These are phyloP conservation scores for Sylvia atricapilla DNA, from an alignment of 2,113 vertebrate genomes.

Conservation along the genomic window DNA sequence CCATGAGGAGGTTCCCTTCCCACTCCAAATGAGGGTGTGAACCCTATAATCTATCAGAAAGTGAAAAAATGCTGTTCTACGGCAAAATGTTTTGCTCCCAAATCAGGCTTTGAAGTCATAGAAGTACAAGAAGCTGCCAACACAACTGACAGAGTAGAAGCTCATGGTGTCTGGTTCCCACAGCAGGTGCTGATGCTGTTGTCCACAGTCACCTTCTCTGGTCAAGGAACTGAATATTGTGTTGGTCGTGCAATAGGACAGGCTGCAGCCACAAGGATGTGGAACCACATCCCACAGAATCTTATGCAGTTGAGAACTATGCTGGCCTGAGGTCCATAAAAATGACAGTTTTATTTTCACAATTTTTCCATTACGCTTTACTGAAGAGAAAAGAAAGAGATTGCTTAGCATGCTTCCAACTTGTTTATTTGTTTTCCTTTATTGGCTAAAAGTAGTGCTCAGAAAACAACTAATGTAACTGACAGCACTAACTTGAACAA, in stretches of 20 bases:
- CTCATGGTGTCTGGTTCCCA: rapidly evolving
- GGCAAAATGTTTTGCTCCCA: neutral
- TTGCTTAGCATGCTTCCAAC: slow-evolving; percentile 11
- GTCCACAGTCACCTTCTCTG: neutral
- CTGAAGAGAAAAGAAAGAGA: neutral
- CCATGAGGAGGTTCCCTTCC: neutral
- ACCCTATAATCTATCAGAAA: neutral
- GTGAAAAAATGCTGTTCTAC: neutral
- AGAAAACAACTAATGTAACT: slow-evolving; percentile 21
- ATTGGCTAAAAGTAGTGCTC: slow-evolving; percentile 11
- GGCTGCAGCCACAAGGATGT: neutral
- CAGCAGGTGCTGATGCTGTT: neutral
- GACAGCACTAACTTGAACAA: neutral
- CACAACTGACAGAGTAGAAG: neutral
- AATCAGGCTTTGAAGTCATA: neutral
- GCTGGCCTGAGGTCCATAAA: neutral
- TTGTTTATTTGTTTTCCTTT: slow-evolving; percentile 48
- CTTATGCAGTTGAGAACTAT: neutral
- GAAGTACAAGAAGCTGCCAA: neutral
- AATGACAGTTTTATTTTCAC: slow-evolving; percentile 15
- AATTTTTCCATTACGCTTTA: slow-evolving; percentile 5
- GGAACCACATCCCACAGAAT: neutral
- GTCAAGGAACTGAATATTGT: neutral
- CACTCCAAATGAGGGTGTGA: neutral
- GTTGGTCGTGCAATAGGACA: neutral